phyloP scores from a whole-genome alignment of 2,797 vertebrate species.

The Ctenopoma multispine region DNA sequence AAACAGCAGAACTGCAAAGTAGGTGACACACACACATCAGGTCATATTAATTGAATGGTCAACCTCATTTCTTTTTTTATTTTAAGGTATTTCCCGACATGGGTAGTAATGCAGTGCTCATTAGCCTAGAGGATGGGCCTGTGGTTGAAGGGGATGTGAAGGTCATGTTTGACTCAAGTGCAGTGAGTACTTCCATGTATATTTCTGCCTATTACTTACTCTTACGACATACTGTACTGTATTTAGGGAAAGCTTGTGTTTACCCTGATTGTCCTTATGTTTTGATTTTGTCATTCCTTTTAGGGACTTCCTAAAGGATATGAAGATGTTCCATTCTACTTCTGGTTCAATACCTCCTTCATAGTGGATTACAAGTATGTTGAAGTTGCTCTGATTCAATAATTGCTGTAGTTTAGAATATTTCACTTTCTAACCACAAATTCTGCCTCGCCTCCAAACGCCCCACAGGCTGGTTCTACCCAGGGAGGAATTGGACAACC shows the following conservation, averaged over 20 bases:
- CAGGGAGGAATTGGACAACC: constrained; percentile 94
- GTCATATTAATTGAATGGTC: not conserved
- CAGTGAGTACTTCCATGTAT: constrained; percentile 84
- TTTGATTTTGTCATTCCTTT: not conserved
- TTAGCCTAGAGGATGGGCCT: constrained; percentile 88
- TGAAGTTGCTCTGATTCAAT: not conserved
- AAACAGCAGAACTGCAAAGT: constrained; percentile 90
- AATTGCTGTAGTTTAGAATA: not conserved
- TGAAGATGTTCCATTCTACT: constrained; percentile 94
- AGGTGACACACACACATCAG: constrained; percentile 55
- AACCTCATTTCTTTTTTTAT: not conserved
- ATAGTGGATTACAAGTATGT: constrained; percentile 90
- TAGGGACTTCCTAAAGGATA: constrained; percentile 93
- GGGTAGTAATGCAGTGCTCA: constrained; percentile 86
- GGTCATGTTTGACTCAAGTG: constrained; percentile 91
- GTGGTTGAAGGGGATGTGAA: constrained; percentile 91
- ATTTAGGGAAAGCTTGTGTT: not conserved
- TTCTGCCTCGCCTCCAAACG: not conserved
- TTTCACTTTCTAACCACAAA: not conserved
- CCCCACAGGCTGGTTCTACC: constrained; percentile 88
- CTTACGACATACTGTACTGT: not conserved
- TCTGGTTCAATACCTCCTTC: constrained; percentile 97
- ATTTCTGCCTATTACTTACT: too few relatives aligned
- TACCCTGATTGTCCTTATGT: not conserved
- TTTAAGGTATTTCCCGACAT: constrained; percentile 89